Evolutionary conservation across 1,140 invertebrate genomes (phyloP).

Genomic region (Sycobia sp.): DNA sequence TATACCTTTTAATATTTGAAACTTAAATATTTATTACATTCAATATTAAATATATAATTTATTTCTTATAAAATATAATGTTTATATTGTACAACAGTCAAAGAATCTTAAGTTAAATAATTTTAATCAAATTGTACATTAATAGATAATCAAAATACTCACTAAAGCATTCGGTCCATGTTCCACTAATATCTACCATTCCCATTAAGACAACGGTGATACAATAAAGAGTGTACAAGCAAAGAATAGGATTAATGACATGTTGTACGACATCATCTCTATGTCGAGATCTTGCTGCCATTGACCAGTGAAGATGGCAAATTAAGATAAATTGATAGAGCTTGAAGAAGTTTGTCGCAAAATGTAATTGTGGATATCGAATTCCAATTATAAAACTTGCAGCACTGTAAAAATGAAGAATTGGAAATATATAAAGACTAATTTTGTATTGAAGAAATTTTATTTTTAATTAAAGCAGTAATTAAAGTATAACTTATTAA

Average conservation of each 20-base stretch:
- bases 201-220: conserved; percentile 61
- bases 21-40: too few relatives aligned
- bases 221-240: conserved; percentile 59
- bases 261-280: conserved; percentile 60
- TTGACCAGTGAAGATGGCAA: conserved; percentile 64
- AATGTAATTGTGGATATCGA: conserved; percentile 60
- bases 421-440: conserved; percentile 2
- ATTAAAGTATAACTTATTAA: neutral
- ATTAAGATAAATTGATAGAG: conserved; percentile 62
- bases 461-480: neutral
- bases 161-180: conserved; percentile 63
- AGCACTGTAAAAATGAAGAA: conserved; percentile 51
- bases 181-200: conserved; percentile 58
- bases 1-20: too few relatives aligned
- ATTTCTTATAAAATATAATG: too few relatives aligned
- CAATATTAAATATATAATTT: too few relatives aligned
- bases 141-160: conserved; percentile 38
- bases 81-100: too few relatives aligned
- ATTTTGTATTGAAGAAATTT: neutral
- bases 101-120: too few relatives aligned
- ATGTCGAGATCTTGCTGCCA: conserved; percentile 59
- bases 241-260: conserved; percentile 51
- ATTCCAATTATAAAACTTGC: conserved; percentile 60
- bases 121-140: neutral
- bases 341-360: conserved; percentile 61